phyloP scores from a whole-genome alignment of 2,888 invertebrate species.

The Leuctra nigra region DNA sequence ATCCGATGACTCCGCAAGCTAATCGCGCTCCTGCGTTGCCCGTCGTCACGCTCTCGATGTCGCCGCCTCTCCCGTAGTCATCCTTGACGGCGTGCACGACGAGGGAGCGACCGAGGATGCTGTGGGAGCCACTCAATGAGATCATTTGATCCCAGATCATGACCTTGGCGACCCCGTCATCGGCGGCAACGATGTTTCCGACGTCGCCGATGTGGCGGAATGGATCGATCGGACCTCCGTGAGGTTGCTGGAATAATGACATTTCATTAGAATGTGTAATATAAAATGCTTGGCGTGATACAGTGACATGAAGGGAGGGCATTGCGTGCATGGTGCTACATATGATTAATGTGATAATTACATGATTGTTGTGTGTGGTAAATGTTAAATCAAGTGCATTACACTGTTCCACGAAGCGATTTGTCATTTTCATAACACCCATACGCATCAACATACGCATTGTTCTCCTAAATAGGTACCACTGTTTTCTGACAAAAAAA shows the following conservation, averaged over 20 bases:
- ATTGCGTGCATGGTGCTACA: too few species aligned
- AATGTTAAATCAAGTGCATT: too few species aligned
- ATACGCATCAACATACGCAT: too few species aligned
- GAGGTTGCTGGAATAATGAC: slow-evolving; percentile 44
- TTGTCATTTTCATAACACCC: too few species aligned
- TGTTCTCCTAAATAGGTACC: too few species aligned
- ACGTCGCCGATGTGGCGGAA: slow-evolving; percentile 78
- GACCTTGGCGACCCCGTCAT: slow-evolving; percentile 48
- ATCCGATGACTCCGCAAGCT: slow-evolving; percentile 72
- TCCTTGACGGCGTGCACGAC: slow-evolving; percentile 70
- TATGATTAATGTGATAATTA: too few species aligned
- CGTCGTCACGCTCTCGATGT: slow-evolving; percentile 61
- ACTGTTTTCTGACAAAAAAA: too few species aligned
- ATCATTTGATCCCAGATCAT: slow-evolving; percentile 57
- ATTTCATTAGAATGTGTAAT: too few species aligned
- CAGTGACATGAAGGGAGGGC: too few species aligned
- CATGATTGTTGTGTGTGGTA: too few species aligned
- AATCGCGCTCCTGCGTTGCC: slow-evolving; percentile 41
- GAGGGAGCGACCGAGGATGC: slow-evolving; percentile 66
- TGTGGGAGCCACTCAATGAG: slow-evolving; percentile 56
- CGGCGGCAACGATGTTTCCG: slow-evolving; percentile 66
- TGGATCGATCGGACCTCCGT: slow-evolving; percentile 63
- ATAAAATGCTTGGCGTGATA: too few species aligned
- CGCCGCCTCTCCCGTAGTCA: slow-evolving; percentile 66
- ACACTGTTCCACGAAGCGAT: too few species aligned